Evolutionary conservation across 2,797 vertebrate species (phyloP).

Genomic region (Clarias platycephalus): DNA sequence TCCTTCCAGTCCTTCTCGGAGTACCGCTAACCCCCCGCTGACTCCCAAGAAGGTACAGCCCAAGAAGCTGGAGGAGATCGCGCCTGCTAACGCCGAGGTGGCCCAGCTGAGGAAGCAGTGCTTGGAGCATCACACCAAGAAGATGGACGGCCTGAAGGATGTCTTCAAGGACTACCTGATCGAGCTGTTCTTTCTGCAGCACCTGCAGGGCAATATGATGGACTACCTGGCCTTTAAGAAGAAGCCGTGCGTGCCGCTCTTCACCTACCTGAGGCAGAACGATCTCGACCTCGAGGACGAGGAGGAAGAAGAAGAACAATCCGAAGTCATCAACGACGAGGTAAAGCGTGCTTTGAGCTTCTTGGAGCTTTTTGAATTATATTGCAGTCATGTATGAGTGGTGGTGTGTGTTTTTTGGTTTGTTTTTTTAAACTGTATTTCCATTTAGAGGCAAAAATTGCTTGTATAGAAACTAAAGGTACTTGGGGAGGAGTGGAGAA

Average conservation of each 20-base stretch:
- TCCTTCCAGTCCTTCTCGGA: conserved; percentile 88
- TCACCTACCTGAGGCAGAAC: conserved; percentile 92
- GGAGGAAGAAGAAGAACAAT: conserved; percentile 95
- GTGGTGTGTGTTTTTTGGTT: background rate
- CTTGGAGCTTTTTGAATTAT: background rate
- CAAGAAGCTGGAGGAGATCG: conserved; percentile 92
- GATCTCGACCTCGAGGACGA: conserved; percentile 96
- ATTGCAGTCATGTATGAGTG: background rate
- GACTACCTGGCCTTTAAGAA: conserved; percentile 96
- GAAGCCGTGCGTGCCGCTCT: conserved; percentile 91
- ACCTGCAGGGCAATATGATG: conserved; percentile 99
- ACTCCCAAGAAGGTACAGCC: conserved; percentile 81
- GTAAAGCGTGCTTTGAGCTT: conserved; percentile 69
- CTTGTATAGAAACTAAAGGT: background rate
- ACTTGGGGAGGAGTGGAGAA: background rate
- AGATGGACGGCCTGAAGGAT: conserved; percentile 90
- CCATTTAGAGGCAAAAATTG: background rate
- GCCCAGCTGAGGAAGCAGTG: conserved; percentile 93
- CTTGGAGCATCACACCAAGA: conserved; percentile 88
- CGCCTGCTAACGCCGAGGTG: conserved; percentile 87
- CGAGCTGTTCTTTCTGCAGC: conserved; percentile 96
- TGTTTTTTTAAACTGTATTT: background rate
- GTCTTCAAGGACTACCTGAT: conserved; percentile 92
- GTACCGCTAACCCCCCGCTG: conserved; percentile 77
- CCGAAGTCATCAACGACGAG: conserved; percentile 98